phyloP scores from a whole-genome alignment of 2,888 invertebrate genomes.

The Scrobipalpa costella region DNA sequence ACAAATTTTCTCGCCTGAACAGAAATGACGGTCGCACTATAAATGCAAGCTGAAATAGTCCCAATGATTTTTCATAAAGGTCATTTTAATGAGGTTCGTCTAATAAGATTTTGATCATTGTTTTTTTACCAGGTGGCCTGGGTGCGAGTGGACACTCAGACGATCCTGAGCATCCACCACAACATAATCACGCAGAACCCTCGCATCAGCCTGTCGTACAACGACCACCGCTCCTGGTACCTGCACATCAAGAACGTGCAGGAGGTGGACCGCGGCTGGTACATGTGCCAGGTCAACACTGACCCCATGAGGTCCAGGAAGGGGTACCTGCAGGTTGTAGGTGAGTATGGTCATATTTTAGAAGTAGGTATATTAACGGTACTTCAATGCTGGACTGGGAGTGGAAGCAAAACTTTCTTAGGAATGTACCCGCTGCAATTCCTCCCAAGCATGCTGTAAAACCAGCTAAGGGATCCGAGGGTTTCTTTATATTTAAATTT shows the following conservation, averaged over 20 bases:
- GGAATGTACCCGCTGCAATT: no score
- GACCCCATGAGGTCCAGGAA: slow-evolving; percentile 96
- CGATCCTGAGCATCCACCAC: slow-evolving; percentile 94
- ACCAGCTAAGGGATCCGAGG: no score
- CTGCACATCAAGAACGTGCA: slow-evolving; percentile 93
- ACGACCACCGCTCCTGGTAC: slow-evolving; percentile 95
- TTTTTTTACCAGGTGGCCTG: slow-evolving; percentile 91
- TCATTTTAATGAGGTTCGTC: no score
- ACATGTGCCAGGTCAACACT: slow-evolving; percentile 95
- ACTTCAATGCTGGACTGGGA: no score
- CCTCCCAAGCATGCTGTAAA: no score
- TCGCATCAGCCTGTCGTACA: slow-evolving; percentile 91
- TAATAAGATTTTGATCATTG: background rate
- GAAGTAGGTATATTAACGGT: no score
- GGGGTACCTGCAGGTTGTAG: slow-evolving; percentile 95
- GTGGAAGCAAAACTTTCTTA: no score
- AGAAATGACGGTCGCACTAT: no score
- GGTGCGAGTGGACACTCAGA: slow-evolving; percentile 96
- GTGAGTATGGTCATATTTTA: slow-evolving; percentile 79
- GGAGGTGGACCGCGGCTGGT: slow-evolving; percentile 94
- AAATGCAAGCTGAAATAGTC: no score
- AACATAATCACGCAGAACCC: slow-evolving; percentile 95
- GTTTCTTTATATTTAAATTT: no score
- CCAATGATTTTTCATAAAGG: no score
- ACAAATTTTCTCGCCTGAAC: no score